Evolutionary conservation across 2,888 invertebrate species (phyloP).

Genomic region (Plagodis dolabraria): DNA sequence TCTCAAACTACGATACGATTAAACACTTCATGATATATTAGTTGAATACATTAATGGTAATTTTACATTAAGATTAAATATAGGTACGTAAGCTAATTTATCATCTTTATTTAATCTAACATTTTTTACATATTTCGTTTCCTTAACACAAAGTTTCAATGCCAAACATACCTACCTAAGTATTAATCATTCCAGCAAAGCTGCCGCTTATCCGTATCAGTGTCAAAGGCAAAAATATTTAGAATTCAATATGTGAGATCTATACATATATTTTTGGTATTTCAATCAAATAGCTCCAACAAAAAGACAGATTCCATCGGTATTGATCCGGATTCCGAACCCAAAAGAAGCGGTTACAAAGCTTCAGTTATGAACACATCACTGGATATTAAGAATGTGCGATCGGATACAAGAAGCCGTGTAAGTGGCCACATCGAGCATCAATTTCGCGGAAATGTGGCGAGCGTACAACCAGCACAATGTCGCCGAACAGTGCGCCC

Average conservation of each 20-base stretch:
- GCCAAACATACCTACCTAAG: background rate
- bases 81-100: too few species aligned
- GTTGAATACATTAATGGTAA: too few species aligned
- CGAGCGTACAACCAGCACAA: conserved; percentile 28
- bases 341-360: conserved; percentile 19
- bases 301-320: conserved; percentile 5
- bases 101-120: too few species aligned
- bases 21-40: background rate
- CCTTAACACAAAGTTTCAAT: background rate
- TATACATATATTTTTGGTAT: too few species aligned
- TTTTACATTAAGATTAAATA: too few species aligned
- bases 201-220: background rate
- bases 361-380: conserved; percentile 28
- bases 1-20: conserved; percentile 19
- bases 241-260: background rate
- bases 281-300: background rate
- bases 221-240: conserved; percentile 8
- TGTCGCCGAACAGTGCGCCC: conserved; percentile 44
- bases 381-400: conserved; percentile 28
- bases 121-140: background rate
- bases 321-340: conserved; percentile 1
- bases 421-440: conserved; percentile 8
- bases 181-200: too few species aligned
- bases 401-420: conserved; percentile 16
- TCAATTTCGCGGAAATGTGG: conserved; percentile 42